A percentile compares a stretch with the other conserved stretches of the same genome.
phyloP scores from a whole-genome alignment of 2,797 vertebrate genomes.

The Salmo trutta region DNA sequence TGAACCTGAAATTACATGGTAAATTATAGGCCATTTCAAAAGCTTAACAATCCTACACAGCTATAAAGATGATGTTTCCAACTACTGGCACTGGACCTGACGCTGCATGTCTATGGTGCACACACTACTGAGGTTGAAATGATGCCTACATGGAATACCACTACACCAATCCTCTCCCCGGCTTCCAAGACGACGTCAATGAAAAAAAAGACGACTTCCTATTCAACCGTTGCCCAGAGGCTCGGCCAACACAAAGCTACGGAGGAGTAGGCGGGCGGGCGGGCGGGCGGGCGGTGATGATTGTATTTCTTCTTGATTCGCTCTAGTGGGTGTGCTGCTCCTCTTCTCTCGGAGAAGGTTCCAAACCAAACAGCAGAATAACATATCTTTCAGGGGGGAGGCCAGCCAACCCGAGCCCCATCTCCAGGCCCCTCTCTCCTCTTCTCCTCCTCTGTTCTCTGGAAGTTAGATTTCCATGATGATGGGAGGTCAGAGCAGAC shows the following conservation, averaged over 20 bases:
- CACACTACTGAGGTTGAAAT: slow-evolving; percentile 18
- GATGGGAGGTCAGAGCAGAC: slow-evolving; percentile 32
- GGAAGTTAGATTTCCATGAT: slow-evolving; percentile 38
- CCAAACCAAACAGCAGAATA: slow-evolving; percentile 58
- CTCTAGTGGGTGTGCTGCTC: slow-evolving; percentile 34
- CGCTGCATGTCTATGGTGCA: slow-evolving; percentile 27
- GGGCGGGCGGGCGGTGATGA: background rate
- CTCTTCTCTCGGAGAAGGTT: slow-evolving; percentile 29
- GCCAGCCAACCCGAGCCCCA: slow-evolving; percentile 9
- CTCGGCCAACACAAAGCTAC: slow-evolving; percentile 20
- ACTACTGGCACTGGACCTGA: slow-evolving; percentile 19
- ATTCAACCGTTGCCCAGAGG: slow-evolving; percentile 25
- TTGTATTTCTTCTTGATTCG: slow-evolving; percentile 37
- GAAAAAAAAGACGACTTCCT: background rate
- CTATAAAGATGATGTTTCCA: slow-evolving; percentile 32
- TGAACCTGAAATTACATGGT: slow-evolving; percentile 9
- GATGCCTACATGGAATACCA: slow-evolving; percentile 12
- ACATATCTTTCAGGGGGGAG: slow-evolving; percentile 33
- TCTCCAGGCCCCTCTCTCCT: slow-evolving; percentile 1
- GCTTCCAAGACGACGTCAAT: slow-evolving; percentile 8
- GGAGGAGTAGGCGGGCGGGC: slow-evolving; percentile 1
- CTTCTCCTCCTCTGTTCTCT: slow-evolving; percentile 36
- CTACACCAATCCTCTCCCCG: slow-evolving; percentile 4
- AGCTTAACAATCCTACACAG: slow-evolving; percentile 17
- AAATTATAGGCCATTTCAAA: slow-evolving; percentile 20